Conservation (phyloP, 2,888 invertebrate species). For the Electrophaes corylata region DNA sequence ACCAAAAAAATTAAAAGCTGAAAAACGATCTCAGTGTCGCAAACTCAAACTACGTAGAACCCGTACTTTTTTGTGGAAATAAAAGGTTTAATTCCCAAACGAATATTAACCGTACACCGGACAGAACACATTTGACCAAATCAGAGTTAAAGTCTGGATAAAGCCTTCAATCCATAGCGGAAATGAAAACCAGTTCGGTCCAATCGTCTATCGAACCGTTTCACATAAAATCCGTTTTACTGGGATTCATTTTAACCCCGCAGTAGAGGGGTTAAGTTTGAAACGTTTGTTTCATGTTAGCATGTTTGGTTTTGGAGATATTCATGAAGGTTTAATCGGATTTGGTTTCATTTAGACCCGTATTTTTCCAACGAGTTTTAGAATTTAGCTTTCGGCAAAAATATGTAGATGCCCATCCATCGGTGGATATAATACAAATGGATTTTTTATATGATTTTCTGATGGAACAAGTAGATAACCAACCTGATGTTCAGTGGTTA, state of each 20-base stretch:
- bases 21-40: not conserved
- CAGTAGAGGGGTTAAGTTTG: constrained; percentile 34
- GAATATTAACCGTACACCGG: constrained; percentile 47
- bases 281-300: constrained; percentile 36
- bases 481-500: no score
- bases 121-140: constrained; percentile 47
- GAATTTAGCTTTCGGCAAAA: not conserved
- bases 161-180: constrained; percentile 44
- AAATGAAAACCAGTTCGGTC: constrained; percentile 47
- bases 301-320: constrained; percentile 27
- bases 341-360: constrained; percentile 22
- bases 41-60: not conserved
- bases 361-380: constrained; percentile 16
- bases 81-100: constrained; percentile 53
- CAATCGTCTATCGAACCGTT: constrained; percentile 41
- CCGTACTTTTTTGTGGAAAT: constrained; percentile 42
- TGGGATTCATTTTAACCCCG: constrained; percentile 33
- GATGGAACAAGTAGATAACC: no score
- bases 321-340: constrained; percentile 33
- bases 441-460: no score
- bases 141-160: constrained; percentile 44
- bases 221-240: constrained; percentile 41
- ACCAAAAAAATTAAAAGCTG: constrained; percentile 4
- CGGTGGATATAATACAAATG: not conserved
- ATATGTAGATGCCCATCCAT: not conserved